Evolutionary conservation across 2,113 vertebrate species (phyloP).

Genomic region (Pycnonotus jocosus): DNA sequence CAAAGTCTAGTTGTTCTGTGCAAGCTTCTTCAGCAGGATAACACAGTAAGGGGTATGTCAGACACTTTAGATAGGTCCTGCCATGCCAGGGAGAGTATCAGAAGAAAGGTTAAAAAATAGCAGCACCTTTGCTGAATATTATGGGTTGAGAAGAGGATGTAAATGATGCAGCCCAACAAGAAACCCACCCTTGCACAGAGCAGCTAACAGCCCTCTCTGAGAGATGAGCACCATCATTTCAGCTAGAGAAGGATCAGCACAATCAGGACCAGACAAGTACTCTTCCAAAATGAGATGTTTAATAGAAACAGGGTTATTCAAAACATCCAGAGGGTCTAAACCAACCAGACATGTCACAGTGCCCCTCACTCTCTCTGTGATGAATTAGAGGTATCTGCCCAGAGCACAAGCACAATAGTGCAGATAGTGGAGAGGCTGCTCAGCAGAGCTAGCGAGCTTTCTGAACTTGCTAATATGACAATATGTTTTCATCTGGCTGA

Average conservation of each 20-base stretch:
- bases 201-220: neutral
- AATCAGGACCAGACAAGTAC: neutral
- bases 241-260: neutral
- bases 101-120: neutral
- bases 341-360: neutral
- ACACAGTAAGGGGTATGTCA: neutral
- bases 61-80: neutral
- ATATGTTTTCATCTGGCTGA: neutral
- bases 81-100: neutral
- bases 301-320: neutral
- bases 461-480: neutral
- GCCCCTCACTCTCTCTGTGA: neutral
- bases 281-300: neutral
- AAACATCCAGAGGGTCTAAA: neutral
- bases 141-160: neutral
- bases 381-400: neutral
- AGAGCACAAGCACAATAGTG: neutral
- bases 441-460: neutral
- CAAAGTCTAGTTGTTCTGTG: neutral
- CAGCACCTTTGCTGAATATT: neutral
- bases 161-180: neutral
- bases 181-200: neutral
- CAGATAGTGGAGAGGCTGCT: neutral
- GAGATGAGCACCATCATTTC: neutral
- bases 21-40: neutral